A percentile compares a stretch with the other conserved stretches of the same genome.
Conservation (phyloP, 2,113 vertebrate species). For the Solea senegalensis region DNA sequence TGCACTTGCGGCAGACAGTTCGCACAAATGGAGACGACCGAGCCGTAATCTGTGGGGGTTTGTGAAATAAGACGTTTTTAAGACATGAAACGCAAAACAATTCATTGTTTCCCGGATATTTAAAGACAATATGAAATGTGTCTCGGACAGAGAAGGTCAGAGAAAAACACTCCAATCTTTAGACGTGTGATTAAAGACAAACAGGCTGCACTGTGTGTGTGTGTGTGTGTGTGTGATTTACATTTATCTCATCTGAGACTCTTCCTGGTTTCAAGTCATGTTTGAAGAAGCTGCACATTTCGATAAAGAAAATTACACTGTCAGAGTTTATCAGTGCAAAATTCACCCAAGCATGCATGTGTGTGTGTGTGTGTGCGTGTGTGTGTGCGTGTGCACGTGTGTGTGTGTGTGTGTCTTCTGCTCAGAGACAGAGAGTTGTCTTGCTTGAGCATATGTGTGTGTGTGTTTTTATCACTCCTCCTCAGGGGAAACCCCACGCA, state of each 20-base stretch:
- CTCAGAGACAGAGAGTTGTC: too few species aligned
- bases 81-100: too few species aligned
- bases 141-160: too few species aligned
- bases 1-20: too few species aligned
- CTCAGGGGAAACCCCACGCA: conserved; percentile 66
- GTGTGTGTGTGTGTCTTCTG: conserved; percentile 2
- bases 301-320: conserved; percentile 57
- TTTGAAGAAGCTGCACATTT: conserved; percentile 52
- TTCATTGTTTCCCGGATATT: too few species aligned
- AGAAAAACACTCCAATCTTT: too few species aligned
- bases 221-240: conserved; percentile 15
- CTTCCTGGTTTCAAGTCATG: conserved; percentile 2
- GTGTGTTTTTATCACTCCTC: conserved; percentile 38
- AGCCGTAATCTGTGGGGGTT: too few species aligned
- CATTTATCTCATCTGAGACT: conserved; percentile 13
- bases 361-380: conserved; percentile 9
- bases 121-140: too few species aligned
- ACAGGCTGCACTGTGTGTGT: not conserved
- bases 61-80: too few species aligned
- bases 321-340: conserved; percentile 40
- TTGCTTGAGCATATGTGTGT: conserved; percentile 13
- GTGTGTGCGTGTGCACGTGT: not conserved
- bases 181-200: too few species aligned
- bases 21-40: too few species aligned
- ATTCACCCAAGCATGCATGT: conserved; percentile 27